A percentile compares a stretch with the other conserved stretches of the same genome.
These are phyloP conservation scores for Ommatoiulus sabulosus DNA, from an alignment of 2,888 invertebrate species.

Conservation along the genomic window DNA sequence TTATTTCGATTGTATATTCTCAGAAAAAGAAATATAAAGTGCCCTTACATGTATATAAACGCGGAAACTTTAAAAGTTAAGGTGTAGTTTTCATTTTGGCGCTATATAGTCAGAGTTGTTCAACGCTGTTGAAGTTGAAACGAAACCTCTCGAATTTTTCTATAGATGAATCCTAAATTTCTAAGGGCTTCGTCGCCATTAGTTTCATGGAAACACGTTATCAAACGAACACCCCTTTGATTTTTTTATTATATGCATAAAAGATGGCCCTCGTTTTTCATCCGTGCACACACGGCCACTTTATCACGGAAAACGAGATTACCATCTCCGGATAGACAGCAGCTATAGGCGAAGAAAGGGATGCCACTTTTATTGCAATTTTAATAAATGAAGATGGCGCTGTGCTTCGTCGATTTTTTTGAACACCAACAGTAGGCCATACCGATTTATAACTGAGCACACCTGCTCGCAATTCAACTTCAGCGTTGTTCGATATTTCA, in stretches of 20 bases:
- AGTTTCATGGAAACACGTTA: background rate
- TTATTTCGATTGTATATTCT: too few species aligned
- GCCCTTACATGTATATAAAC: too few species aligned
- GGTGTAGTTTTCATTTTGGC: too few species aligned
- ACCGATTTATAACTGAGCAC: background rate
- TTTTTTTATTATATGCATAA: background rate
- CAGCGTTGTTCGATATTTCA: slow-evolving; percentile 24
- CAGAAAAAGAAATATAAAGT: too few species aligned
- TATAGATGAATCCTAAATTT: background rate
- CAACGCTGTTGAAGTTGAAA: too few species aligned
- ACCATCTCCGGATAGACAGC: background rate
- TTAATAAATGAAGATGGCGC: slow-evolving; percentile 28
- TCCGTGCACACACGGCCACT: background rate
- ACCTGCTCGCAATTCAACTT: slow-evolving; percentile 32
- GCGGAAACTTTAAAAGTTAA: too few species aligned
- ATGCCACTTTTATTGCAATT: background rate
- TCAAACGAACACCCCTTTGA: background rate
- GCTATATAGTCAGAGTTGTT: too few species aligned
- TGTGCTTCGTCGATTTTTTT: background rate
- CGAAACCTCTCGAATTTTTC: too few species aligned
- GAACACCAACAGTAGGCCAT: background rate
- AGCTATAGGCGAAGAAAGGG: background rate
- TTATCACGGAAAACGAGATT: background rate
- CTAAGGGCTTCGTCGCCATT: background rate
- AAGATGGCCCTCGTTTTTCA: too few species aligned